Percentiles rank a stretch among this genome's conserved stretches.
phyloP scores from a whole-genome alignment of 2,888 invertebrate genomes.

The Liodrosophila aerea region DNA sequence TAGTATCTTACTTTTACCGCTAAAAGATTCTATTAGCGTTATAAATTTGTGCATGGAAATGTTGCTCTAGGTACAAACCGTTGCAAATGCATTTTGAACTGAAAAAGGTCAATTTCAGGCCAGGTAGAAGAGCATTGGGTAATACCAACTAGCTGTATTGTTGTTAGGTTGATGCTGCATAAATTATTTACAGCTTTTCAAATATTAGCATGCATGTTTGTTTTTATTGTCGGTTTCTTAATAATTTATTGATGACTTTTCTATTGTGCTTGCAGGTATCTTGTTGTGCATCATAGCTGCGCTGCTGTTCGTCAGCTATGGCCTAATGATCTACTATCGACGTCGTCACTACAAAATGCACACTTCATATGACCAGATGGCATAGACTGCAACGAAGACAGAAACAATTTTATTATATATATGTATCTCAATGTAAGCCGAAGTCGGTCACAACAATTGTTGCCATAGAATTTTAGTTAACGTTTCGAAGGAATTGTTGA shows the following conservation, averaged over 20 bases:
- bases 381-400: constrained; percentile 53
- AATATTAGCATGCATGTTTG: too few species aligned
- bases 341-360: constrained; percentile 78
- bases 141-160: too few species aligned
- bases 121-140: too few species aligned
- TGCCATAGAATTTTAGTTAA: constrained; percentile 24
- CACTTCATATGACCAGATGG: constrained; percentile 78
- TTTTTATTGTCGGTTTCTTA: background rate
- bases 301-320: constrained; percentile 74
- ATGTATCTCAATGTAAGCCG: background rate
- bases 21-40: too few species aligned
- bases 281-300: constrained; percentile 74
- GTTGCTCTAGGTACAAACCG: too few species aligned
- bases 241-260: background rate
- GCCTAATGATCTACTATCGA: constrained; percentile 76
- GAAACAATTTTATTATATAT: background rate
- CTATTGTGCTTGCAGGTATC: constrained; percentile 57
- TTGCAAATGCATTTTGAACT: too few species aligned
- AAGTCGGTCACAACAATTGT: background rate
- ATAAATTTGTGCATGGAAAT: too few species aligned
- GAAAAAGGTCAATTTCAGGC: too few species aligned
- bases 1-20: too few species aligned
- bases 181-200: too few species aligned
- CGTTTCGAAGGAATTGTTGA: constrained; percentile 6
- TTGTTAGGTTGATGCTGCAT: too few species aligned